Evolutionary conservation across 2,888 invertebrate genomes (phyloP), one percentile per base, ranked within the genome.

Genomic region (Xestia ashworthii): DNA sequence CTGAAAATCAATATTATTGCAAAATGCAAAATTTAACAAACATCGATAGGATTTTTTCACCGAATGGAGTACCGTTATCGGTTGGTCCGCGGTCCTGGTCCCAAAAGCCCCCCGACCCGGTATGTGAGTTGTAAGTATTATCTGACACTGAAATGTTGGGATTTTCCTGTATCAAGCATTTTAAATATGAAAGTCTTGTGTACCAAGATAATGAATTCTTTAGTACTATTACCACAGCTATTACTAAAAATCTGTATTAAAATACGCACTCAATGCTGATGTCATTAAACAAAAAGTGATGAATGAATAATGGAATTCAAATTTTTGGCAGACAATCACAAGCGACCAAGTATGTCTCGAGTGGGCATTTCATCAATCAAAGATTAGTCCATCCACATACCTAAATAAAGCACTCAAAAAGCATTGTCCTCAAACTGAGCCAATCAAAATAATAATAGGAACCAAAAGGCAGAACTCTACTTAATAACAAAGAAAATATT

Each of bases 1-100:
- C 71, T 65, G 74, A 72, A 80, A 82, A 84, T 84, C 82, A 85
- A 84, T 84, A 85, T 64, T 67, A 80, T 75, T 78, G 71, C 70
- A 77, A 81, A 48, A 41, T n/a, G 62, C 55, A 75, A 65, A 64
- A 73, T 60, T 74, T 41, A 71, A 75, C 38, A 41, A 73, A 53
- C 9, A 58, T 62, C 53, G 41, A 68, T 64, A 38, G 48, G 48
- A 67, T 6, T 60, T 65, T 60, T 71, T 58, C 8, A 48, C 22
- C 8, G 46, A n/a, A 53, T 55, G 41, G 12, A 64, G 16, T 76
- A 58, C 25, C 25, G n/a, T 19, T 53, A 74, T n/a, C 9, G 16
- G 38, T 38, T 53, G 0, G 5, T 32, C 32, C 32, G 32, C 32
- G 3, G 32, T 32, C 32, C 3, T 32, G 32, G 32, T 32, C 32